A percentile compares a stretch with the other conserved stretches of the same genome.
Evolutionary conservation across 2,113 vertebrate genomes (phyloP).

Genomic region (Gopherus flavomarginatus): DNA sequence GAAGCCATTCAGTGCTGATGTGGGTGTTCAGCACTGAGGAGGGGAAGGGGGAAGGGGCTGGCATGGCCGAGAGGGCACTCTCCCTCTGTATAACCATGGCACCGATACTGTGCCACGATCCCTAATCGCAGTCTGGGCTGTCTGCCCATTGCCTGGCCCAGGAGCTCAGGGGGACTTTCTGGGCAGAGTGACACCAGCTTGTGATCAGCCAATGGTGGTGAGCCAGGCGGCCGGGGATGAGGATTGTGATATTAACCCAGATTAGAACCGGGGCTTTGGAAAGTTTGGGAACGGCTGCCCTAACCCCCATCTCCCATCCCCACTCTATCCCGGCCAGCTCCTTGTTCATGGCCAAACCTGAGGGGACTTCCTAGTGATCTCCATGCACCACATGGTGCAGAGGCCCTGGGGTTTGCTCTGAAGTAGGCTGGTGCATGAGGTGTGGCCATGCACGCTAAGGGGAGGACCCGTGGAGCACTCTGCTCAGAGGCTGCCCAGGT

Average conservation of each 20-base stretch:
- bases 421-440: not conserved
- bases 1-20: not conserved
- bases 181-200: not conserved
- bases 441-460: not conserved
- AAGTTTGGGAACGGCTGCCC: not conserved
- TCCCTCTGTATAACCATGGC: not conserved
- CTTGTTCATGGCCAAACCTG: not conserved
- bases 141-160: not conserved
- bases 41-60: not conserved
- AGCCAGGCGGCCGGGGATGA: not conserved
- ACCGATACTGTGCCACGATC: not conserved
- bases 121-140: not conserved
- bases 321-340: not conserved
- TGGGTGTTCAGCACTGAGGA: not conserved
- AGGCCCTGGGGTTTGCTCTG: fast-evolving
- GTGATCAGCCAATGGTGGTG: not conserved
- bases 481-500: not conserved
- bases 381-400: fast-evolving
- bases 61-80: not conserved
- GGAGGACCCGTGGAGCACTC: no score
- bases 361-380: not conserved
- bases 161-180: not conserved
- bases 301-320: not conserved
- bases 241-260: not conserved
- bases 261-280: not conserved